Evolutionary conservation across 2,797 vertebrate species (phyloP).

Genomic region (Chelidonichthys spinosus): DNA sequence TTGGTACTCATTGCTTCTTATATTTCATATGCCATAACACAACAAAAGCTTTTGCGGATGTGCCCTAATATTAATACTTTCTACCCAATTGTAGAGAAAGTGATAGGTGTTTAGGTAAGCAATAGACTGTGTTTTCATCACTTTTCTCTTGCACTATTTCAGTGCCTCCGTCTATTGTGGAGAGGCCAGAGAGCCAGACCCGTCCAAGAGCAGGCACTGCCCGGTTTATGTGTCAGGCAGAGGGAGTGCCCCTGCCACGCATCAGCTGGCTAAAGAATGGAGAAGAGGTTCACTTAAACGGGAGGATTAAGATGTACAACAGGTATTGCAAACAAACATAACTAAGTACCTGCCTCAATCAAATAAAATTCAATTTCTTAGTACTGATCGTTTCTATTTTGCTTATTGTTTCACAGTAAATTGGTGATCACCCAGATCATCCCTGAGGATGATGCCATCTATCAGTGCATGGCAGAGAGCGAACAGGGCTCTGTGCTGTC

Average conservation of each 20-base stretch:
- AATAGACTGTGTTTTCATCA: constrained; percentile 20
- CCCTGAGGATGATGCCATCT: constrained; percentile 97
- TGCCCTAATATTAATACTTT: too few relatives aligned
- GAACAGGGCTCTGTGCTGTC: constrained; percentile 91
- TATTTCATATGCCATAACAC: background rate
- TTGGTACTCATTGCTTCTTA: background rate
- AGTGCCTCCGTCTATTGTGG: constrained; percentile 94
- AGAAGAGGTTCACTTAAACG: constrained; percentile 92
- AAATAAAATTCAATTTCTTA: background rate
- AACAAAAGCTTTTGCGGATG: constrained; percentile 1
- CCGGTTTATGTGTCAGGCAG: constrained; percentile 94
- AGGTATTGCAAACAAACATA: constrained; percentile 80
- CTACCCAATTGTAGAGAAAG: background rate
- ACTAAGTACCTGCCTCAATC: background rate
- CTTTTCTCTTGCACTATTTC: constrained; percentile 29
- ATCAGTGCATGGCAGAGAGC: constrained; percentile 96
- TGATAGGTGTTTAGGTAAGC: background rate
- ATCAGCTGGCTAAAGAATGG: constrained; percentile 98
- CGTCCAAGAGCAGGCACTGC: constrained; percentile 97
- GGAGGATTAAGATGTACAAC: constrained; percentile 98
- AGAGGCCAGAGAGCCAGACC: constrained; percentile 95
- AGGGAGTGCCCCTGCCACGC: constrained; percentile 90
- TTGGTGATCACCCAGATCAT: constrained; percentile 99
- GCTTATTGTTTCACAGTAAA: constrained; percentile 84
- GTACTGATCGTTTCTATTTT: constrained; percentile 8